Conservation (phyloP, 2,113 vertebrate genomes). For the Ploceus nigricollis region DNA sequence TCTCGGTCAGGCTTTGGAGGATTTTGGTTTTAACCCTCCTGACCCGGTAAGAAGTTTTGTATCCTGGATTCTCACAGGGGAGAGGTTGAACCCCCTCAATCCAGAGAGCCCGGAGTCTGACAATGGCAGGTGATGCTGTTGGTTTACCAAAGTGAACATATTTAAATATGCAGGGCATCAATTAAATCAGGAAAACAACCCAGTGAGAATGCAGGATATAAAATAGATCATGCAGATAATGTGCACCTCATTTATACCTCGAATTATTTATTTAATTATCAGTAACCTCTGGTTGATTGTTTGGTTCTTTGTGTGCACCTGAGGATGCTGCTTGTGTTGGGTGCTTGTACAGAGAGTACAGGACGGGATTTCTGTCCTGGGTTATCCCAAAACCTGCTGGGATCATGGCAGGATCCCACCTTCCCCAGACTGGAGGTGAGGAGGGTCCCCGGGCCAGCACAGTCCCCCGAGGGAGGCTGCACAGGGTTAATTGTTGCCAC, state of each 20-base stretch:
- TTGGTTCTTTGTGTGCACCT: background rate
- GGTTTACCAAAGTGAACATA: background rate
- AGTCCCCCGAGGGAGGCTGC: background rate
- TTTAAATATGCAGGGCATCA: background rate
- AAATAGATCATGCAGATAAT: background rate
- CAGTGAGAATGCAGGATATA: background rate
- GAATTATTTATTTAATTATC: background rate
- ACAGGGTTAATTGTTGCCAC: background rate
- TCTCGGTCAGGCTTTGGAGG: background rate
- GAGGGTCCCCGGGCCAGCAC: background rate
- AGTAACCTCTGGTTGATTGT: rapidly evolving
- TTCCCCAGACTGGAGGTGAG: rapidly evolving
- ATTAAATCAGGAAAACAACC: background rate
- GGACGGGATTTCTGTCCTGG: background rate
- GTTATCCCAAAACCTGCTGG: background rate
- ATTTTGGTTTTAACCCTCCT: background rate
- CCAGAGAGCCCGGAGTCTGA: background rate
- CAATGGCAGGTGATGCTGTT: rapidly evolving
- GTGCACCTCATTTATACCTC: background rate
- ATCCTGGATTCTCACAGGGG: background rate
- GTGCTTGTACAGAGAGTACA: rapidly evolving
- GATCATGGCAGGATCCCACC: rapidly evolving
- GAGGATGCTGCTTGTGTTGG: rapidly evolving
- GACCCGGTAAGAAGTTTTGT: rapidly evolving
- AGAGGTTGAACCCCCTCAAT: background rate